Base-by-base conservation (phyloP, 1,140 invertebrate species). In the Heliconius himera region DNA sequence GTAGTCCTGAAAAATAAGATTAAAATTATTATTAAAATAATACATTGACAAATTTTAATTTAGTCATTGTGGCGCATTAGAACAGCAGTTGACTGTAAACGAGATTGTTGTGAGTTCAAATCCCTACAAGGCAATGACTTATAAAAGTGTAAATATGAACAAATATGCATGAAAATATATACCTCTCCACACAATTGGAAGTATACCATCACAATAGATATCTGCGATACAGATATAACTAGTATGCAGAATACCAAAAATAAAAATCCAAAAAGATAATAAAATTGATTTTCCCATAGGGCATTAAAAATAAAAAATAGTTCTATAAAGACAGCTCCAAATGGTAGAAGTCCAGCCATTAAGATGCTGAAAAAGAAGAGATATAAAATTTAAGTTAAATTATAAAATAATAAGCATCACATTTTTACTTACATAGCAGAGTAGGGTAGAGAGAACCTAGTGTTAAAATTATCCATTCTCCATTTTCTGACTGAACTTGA, bases 241-340 rank as follows among this genome's bases (percentile, higher is more conserved):
- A 99, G 96, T 91, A 99, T 99, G 88, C 99, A 97, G 95, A 99
- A 99, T 49, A 99, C 99, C 60, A 99, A 96, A 95, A 99, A 99
- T 73, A 99, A 95, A 95, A 99, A 99, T 82, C 99, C 99, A 95
- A 99, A 99, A 66, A 99, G 95, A 92, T 99, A 99, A 91, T 99
- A 99, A 95, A 99, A 99, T 91, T 99, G 98, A 95, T 99, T 99
- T 95, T 99, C 98, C 99, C 99, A 99, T 81, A 99, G 97, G 70
- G 99, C 99, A 88, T 98, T 98, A 83, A 99, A 97, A 79, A 98
- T 97, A 93, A 98, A 98, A 95, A 99, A 99, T 18, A 99, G 94
- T 95, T 99, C 99, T 86, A 99, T 99, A 89, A 99, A 99, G 83
- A 99, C 99, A 74, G 99, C 99, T 83, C 99, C 99, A 95, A 99